Percentiles rank a stretch among this genome's conserved stretches.
Conservation (phyloP, 2,888 invertebrate genomes). For the Odontomyia ornata region DNA sequence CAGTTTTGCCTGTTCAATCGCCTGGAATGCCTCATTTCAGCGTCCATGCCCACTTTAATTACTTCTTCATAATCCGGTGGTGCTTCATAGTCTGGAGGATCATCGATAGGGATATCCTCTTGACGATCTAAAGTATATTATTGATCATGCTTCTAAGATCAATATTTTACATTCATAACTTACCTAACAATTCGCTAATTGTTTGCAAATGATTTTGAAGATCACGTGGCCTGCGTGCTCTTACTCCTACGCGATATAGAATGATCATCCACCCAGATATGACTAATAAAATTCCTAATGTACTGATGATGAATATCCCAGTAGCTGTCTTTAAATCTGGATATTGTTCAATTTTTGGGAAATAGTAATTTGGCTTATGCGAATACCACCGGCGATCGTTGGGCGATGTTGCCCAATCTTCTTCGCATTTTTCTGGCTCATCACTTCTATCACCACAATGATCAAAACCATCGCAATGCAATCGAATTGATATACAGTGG, state of each 20-base stretch:
- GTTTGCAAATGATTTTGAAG: slow-evolving; percentile 74
- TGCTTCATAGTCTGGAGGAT: slow-evolving; percentile 75
- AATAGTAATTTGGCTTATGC: slow-evolving; percentile 76
- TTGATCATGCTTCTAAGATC: neutral
- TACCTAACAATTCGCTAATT: slow-evolving; percentile 74
- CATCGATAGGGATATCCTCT: slow-evolving; percentile 63
- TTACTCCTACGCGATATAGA: slow-evolving; percentile 71
- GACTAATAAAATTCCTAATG: slow-evolving; percentile 70
- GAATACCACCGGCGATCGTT: slow-evolving; percentile 71
- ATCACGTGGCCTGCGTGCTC: slow-evolving; percentile 71
- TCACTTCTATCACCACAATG: slow-evolving; percentile 80
- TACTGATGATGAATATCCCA: slow-evolving; percentile 71
- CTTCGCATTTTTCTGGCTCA: slow-evolving; percentile 71
- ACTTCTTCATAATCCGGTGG: slow-evolving; percentile 78
- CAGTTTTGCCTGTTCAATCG: slow-evolving; percentile 56
- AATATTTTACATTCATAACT: slow-evolving; percentile 18
- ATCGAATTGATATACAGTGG: slow-evolving; percentile 72
- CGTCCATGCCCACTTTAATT: slow-evolving; percentile 67
- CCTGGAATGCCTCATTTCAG: slow-evolving; percentile 60
- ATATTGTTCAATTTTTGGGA: slow-evolving; percentile 74
- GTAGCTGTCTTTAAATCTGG: slow-evolving; percentile 74
- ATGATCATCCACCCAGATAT: slow-evolving; percentile 72
- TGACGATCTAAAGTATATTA: slow-evolving; percentile 61
- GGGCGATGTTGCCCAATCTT: slow-evolving; percentile 68
- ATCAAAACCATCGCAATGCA: slow-evolving; percentile 79